Percentiles rank a stretch among this genome's conserved stretches.
These are phyloP conservation scores for Diplolepis rosae DNA, from an alignment of 2,888 invertebrate genomes.

Conservation along the genomic window DNA sequence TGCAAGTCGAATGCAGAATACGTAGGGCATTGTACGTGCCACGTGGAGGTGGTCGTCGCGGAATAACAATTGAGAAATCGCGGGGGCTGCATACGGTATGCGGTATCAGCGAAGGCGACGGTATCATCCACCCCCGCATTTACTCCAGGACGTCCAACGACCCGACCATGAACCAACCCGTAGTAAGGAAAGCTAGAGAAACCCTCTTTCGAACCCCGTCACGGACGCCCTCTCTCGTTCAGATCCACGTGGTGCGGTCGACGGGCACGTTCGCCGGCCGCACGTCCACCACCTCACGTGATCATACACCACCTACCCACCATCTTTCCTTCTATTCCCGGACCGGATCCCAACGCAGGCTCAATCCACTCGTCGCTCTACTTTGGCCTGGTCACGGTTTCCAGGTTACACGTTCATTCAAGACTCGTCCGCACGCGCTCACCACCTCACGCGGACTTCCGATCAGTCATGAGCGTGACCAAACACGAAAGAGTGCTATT, in stretches of 20 bases:
- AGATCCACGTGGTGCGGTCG: slow-evolving; percentile 50
- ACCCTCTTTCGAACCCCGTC: slow-evolving; percentile 65
- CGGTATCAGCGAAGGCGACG: slow-evolving; percentile 10
- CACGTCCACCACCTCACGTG: slow-evolving; percentile 55
- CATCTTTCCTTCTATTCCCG: slow-evolving; percentile 50
- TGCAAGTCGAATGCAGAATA: slow-evolving; percentile 57
- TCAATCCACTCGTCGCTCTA: slow-evolving; percentile 41
- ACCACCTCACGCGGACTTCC: slow-evolving; percentile 45
- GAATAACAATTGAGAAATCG: slow-evolving; percentile 68
- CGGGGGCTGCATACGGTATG: slow-evolving; percentile 58
- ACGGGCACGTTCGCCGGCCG: slow-evolving; percentile 61
- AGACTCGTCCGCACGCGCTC: slow-evolving; percentile 41
- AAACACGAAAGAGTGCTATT: slow-evolving; percentile 51
- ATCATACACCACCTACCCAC: slow-evolving; percentile 52
- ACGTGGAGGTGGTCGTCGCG: slow-evolving; percentile 55
- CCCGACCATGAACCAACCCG: slow-evolving; percentile 54
- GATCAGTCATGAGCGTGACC: slow-evolving; percentile 51
- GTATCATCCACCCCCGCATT: slow-evolving; percentile 43
- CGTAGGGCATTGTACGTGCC: slow-evolving; percentile 58
- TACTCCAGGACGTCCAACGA: slow-evolving; percentile 46
- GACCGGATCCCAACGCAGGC: slow-evolving; percentile 37
- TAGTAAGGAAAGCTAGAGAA: slow-evolving; percentile 42
- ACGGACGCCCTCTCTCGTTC: slow-evolving; percentile 54
- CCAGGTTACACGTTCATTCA: slow-evolving; percentile 59
- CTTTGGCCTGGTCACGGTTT: slow-evolving; percentile 60